phyloP scores from a whole-genome alignment of 2,888 invertebrate genomes.

The Drosophila anomalata region DNA sequence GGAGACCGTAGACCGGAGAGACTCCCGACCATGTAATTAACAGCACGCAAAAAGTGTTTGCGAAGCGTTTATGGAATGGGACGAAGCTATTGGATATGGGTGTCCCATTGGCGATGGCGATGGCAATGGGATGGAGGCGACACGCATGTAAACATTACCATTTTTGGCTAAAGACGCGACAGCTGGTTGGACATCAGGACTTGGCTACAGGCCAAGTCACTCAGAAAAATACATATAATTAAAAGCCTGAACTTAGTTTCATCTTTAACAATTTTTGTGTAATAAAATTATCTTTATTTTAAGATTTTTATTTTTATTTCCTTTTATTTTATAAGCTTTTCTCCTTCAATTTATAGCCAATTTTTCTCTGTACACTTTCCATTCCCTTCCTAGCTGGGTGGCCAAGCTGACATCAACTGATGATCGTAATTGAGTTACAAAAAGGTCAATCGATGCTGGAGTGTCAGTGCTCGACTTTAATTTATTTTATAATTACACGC shows the following conservation, averaged over 20 bases:
- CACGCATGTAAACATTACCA: slow-evolving; percentile 78
- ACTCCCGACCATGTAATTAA: slow-evolving; percentile 71
- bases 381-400: slow-evolving; percentile 58
- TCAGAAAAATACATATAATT: not conserved
- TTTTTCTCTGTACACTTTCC: not conserved
- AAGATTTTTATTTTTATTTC: too few relatives aligned
- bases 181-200: slow-evolving; percentile 50
- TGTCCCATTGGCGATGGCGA: slow-evolving; percentile 25
- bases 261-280: too few relatives aligned
- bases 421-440: slow-evolving; percentile 77
- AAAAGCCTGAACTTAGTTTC: too few relatives aligned
- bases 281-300: too few relatives aligned
- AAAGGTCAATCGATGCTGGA: slow-evolving; percentile 65
- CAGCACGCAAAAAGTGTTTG: slow-evolving; percentile 79
- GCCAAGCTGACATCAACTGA: slow-evolving; percentile 37
- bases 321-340: not conserved
- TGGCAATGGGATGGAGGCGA: slow-evolving; percentile 61
- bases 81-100: slow-evolving; percentile 11
- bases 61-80: slow-evolving; percentile 69
- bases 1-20: slow-evolving; percentile 11
- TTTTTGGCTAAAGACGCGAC: slow-evolving; percentile 78
- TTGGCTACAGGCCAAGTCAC: not conserved
- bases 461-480: slow-evolving; percentile 64
- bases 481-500: slow-evolving; percentile 64
- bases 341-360: not conserved